Percentiles rank a stretch among this genome's conserved stretches.
Conservation (phyloP, 23 tunicate genomes). For the Halocynthia aurantium region DNA sequence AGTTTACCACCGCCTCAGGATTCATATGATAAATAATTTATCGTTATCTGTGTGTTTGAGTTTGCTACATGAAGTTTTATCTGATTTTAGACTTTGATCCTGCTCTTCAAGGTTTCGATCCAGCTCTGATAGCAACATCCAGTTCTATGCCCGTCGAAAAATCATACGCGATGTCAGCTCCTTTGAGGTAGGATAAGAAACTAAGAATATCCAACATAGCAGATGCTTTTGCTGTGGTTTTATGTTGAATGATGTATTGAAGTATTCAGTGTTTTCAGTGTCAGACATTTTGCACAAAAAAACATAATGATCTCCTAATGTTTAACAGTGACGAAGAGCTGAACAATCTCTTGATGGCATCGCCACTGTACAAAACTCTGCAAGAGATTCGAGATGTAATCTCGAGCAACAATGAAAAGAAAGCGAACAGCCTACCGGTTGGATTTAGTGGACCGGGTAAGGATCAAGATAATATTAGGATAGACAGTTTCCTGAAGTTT, state of each 20-base stretch:
- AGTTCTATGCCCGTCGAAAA: neutral
- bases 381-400: constrained; percentile 63
- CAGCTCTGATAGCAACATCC: constrained; percentile 5
- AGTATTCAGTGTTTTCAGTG: neutral
- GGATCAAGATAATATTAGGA: neutral
- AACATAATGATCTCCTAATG: too few species aligned
- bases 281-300: neutral
- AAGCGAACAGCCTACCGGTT: neutral
- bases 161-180: constrained; percentile 17
- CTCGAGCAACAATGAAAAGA: constrained; percentile 27
- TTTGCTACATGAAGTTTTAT: neutral
- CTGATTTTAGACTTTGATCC: neutral
- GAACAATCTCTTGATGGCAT: constrained; percentile 52
- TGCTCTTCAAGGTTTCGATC: constrained; percentile 14
- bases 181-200: constrained; percentile 33
- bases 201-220: constrained; percentile 1
- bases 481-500: neutral
- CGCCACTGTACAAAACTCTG: constrained; percentile 81
- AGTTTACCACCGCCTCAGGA: neutral
- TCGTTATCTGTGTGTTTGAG: neutral
- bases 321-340: constrained; percentile 62
- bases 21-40: too few species aligned
- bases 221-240: constrained; percentile 2
- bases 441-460: constrained; percentile 66
- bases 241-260: neutral